A percentile compares a stretch with the other conserved stretches of the same genome.
Conservation (phyloP, 2,888 invertebrate species). For the Troides helena region DNA sequence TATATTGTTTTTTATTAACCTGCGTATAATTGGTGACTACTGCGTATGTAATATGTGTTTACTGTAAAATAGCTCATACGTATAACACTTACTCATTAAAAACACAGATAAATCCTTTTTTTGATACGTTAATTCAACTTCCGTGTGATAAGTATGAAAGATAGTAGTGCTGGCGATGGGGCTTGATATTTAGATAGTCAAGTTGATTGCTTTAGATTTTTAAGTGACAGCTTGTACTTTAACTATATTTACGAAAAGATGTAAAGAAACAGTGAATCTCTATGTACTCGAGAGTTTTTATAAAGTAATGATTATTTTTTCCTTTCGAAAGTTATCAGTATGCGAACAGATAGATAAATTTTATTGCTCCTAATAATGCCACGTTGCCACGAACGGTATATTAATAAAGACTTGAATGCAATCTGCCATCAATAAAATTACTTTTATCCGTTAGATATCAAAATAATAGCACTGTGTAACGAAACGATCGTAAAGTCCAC, state of each 20-base stretch:
- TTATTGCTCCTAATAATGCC: slow-evolving; percentile 24
- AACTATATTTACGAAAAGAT: no score
- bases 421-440: slow-evolving; percentile 31
- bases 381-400: slow-evolving; percentile 19
- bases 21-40: background rate
- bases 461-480: slow-evolving; percentile 31
- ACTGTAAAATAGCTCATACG: background rate
- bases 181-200: slow-evolving; percentile 12
- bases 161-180: slow-evolving; percentile 44
- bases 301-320: background rate
- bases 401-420: slow-evolving; percentile 25
- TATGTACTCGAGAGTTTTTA: no score
- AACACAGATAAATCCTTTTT: slow-evolving; percentile 36
- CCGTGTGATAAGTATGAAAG: slow-evolving; percentile 51
- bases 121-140: slow-evolving; percentile 65
- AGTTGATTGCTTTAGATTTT: no score
- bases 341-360: slow-evolving; percentile 24
- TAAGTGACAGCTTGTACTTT: no score
- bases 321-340: slow-evolving; percentile 26
- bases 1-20: background rate
- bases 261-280: no score
- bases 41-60: background rate
- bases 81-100: slow-evolving; percentile 1
- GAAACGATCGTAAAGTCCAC: slow-evolving; percentile 31
- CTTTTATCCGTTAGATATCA: slow-evolving; percentile 27